Conservation (phyloP, 2,888 invertebrate genomes). For the Acanthosoma haemorrhoidale region DNA sequence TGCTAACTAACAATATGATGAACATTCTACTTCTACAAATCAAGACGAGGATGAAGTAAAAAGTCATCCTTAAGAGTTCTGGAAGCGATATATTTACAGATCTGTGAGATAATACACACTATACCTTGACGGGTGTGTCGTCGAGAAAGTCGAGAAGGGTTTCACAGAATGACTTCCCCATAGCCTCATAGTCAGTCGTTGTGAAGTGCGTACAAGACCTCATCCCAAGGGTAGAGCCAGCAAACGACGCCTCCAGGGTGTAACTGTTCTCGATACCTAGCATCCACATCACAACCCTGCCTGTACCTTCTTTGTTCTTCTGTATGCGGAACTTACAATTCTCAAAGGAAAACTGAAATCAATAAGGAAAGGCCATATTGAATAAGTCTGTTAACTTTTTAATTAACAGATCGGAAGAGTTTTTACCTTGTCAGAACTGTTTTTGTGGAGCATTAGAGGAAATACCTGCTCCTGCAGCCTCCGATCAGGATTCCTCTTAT, state of each 20-base stretch:
- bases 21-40: constrained; percentile 7
- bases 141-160: constrained; percentile 87
- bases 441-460: constrained; percentile 88
- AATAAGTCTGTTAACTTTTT: not conserved
- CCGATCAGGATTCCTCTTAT: constrained; percentile 65
- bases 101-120: constrained; percentile 25
- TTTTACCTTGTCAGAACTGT: constrained; percentile 76
- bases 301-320: constrained; percentile 90
- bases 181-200: constrained; percentile 70
- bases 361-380: constrained; percentile 37
- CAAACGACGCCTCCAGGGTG: constrained; percentile 92
- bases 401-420: not conserved
- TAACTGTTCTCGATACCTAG: constrained; percentile 91
- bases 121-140: constrained; percentile 69
- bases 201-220: constrained; percentile 80
- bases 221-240: constrained; percentile 78
- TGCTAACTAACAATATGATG: not conserved
- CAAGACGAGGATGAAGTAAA: not conserved
- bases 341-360: constrained; percentile 80
- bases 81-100: constrained; percentile 44
- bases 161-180: constrained; percentile 87
- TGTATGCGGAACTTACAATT: constrained; percentile 91
- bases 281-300: constrained; percentile 91
- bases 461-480: constrained; percentile 87
- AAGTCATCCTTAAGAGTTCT: constrained; percentile 8